Percentiles rank a stretch among this genome's conserved stretches.
These are phyloP conservation scores for Hydrophis major DNA, from an alignment of 2,797 vertebrate genomes.

Conservation along the genomic window DNA sequence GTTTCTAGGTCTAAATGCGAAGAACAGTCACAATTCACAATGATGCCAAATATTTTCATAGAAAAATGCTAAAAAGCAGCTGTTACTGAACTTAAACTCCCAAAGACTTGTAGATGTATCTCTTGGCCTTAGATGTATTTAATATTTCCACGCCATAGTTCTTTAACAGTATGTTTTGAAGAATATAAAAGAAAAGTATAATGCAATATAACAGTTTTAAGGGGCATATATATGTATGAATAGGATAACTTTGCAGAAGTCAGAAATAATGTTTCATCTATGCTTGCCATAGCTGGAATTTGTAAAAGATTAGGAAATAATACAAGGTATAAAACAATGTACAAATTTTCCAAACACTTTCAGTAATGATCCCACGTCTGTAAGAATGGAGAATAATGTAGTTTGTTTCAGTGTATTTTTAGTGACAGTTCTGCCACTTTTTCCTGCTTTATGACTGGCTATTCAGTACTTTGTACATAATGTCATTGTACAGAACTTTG, in stretches of 20 bases:
- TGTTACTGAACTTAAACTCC: not conserved
- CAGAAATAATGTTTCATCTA: not conserved
- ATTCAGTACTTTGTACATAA: not conserved
- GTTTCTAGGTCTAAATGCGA: not conserved
- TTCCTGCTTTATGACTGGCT: not conserved
- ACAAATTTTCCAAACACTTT: constrained; percentile 30
- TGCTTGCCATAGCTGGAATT: constrained; percentile 35
- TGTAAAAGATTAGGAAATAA: constrained; percentile 24
- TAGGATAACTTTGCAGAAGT: not conserved
- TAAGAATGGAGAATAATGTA: constrained; percentile 29
- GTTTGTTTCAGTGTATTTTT: constrained; percentile 38
- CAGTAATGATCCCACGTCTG: constrained; percentile 29
- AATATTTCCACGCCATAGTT: not conserved
- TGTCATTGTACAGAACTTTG: not conserved
- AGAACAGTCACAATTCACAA: not conserved
- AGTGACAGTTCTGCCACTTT: not conserved
- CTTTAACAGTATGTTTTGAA: not conserved
- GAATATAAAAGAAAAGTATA: not conserved
- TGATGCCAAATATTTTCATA: not conserved
- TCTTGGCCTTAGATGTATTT: not conserved
- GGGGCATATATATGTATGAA: not conserved
- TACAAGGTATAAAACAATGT: constrained; percentile 14
- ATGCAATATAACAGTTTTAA: not conserved
- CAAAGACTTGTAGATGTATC: constrained; percentile 5
- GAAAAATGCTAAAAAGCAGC: not conserved